Base-by-base conservation (phyloP, 2,888 invertebrate genomes). In the Conistra vaccinii region DNA sequence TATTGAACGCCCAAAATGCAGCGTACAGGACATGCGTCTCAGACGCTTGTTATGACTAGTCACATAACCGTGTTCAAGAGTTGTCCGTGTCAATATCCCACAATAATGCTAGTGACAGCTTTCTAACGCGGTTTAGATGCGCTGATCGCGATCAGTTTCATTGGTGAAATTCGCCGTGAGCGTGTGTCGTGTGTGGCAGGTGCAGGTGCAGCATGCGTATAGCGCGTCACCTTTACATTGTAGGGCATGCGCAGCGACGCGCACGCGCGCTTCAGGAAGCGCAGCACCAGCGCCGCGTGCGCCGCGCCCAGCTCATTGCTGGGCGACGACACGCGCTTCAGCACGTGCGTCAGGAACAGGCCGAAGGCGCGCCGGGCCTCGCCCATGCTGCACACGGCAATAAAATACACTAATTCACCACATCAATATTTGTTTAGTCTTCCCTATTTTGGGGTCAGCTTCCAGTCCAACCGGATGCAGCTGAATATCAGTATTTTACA, bases 311-410 rank as follows among this genome's bases (percentile, higher is more conserved):
- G 96, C 90, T 97, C 97, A 89, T 91, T 96, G 95, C 87, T 91
- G 80, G 90, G 96, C 85, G 91, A 96, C 92, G 89, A 97, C 94
- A 94, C 97, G 95, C 98, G 97, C 87, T 97, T 97, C 87, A 98
- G 94, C 78, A 98, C 97, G 91, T 97, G 97, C 84, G 97, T 97
- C 80, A 98, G 97, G 95, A 98, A 98, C 88, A 98, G 97, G 0
- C 98, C 98, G 93, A 98, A 98, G 0, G 98, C 97, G 92, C 98
- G 98, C 10, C 98, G 97, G 0, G 98, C 97, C 91, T 98, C 98
- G 74, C 97, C 97, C 93, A 97, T 97, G 26, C 97, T 57, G 7
- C 17, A 1, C 1, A 12, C 12, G 26, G 1, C 0, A 14, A 42
- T 9, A 42, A 53, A n/a, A 53, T 53, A n/a, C 23, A 51, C 51